These are phyloP conservation scores for Pluvialis apricaria DNA, from an alignment of 2,113 vertebrate genomes.

Conservation along the genomic window DNA sequence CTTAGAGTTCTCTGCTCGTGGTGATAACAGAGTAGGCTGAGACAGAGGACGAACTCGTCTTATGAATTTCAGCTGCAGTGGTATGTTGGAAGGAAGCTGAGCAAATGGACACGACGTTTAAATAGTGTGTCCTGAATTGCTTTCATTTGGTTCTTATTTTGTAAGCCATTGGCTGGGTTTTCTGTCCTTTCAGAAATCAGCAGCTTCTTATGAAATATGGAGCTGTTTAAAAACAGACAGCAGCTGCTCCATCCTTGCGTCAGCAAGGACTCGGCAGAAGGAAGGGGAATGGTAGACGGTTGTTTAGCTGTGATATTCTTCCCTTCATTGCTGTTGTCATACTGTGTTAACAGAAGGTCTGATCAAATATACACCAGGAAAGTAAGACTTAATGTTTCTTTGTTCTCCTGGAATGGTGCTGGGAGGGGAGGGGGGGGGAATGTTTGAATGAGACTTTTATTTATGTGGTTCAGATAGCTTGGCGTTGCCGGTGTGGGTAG, in stretches of 20 bases:
- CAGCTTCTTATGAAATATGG: constrained; percentile 67
- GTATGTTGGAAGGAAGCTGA: neutral
- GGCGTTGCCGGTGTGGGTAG: neutral
- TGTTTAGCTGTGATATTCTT: constrained; percentile 56
- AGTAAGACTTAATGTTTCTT: constrained; percentile 67
- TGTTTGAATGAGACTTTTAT: constrained; percentile 61
- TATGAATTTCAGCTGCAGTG: neutral
- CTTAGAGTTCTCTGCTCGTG: neutral
- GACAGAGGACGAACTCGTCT: neutral
- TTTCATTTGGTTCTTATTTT: constrained; percentile 59
- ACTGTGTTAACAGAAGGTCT: constrained; percentile 59
- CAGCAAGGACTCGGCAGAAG: constrained; percentile 40
- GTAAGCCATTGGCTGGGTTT: constrained; percentile 52
- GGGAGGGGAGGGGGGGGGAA: neutral
- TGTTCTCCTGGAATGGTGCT: constrained; percentile 51
- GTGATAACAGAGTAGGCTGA: neutral
- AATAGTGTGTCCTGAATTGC: constrained; percentile 44
- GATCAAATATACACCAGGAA: constrained; percentile 61
- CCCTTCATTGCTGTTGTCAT: constrained; percentile 53
- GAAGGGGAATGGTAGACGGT: constrained; percentile 51
- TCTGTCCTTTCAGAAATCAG: constrained; percentile 55
- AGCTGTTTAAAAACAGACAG: constrained; percentile 65
- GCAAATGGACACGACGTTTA: constrained; percentile 9
- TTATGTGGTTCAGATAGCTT: constrained; percentile 33
- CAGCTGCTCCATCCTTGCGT: constrained; percentile 59